phyloP scores from a whole-genome alignment of 2,888 invertebrate genomes.

The Nasonia oneida region DNA sequence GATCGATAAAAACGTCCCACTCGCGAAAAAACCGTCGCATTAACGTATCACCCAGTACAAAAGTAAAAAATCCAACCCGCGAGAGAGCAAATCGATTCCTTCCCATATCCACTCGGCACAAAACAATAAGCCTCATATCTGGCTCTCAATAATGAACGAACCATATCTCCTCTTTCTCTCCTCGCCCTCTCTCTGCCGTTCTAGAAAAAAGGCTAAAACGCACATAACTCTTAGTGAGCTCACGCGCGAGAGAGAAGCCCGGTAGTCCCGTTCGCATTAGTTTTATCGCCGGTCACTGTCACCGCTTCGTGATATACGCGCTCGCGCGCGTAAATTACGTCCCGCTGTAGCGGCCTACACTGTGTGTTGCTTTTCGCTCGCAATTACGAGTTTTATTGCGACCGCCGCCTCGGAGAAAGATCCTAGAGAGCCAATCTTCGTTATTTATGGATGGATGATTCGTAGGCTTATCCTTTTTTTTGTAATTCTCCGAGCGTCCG shows the following conservation, averaged over 20 bases:
- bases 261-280: conserved; percentile 53
- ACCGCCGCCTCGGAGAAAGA: conserved; percentile 12
- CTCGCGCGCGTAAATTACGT: conserved; percentile 37
- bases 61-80: neutral
- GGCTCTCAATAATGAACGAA: conserved; percentile 7
- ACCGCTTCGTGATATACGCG: conserved; percentile 52
- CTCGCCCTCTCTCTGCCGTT: neutral
- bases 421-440: conserved; percentile 51
- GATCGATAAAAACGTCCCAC: neutral
- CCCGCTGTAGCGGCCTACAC: neutral
- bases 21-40: neutral
- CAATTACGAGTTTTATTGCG: conserved; percentile 51
- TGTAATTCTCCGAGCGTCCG: neutral
- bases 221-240: neutral
- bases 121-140: neutral
- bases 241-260: conserved; percentile 15
- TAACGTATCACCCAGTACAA: neutral
- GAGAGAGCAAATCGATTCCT: neutral
- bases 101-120: neutral
- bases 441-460: conserved; percentile 50
- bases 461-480: neutral
- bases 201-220: conserved; percentile 10
- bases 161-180: neutral
- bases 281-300: conserved; percentile 56
- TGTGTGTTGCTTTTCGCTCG: conserved; percentile 23